Evolutionary conservation across 2,113 vertebrate genomes (phyloP).

Genomic region (Anolis carolinensis): DNA sequence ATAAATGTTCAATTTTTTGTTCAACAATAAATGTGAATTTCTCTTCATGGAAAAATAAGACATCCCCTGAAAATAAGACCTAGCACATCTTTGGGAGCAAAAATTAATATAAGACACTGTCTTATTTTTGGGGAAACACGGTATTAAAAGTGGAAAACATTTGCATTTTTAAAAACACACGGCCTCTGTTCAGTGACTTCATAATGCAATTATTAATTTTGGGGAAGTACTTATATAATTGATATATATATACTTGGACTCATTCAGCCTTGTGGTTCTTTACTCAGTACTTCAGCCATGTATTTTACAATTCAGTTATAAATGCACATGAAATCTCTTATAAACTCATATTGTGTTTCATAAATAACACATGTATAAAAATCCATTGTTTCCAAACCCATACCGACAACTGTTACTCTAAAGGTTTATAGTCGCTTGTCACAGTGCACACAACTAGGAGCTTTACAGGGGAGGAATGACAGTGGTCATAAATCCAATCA

Average conservation of each 20-base stretch:
- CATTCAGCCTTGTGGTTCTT: neutral
- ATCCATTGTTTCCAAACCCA: neutral
- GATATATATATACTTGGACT: neutral
- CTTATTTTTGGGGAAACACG: too few relatives aligned
- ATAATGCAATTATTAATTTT: conserved; percentile 7
- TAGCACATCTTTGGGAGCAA: too few relatives aligned
- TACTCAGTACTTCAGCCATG: neutral
- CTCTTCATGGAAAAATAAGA: too few relatives aligned
- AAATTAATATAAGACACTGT: too few relatives aligned
- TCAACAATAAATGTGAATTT: too few relatives aligned
- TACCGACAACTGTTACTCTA: neutral
- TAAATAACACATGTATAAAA: neutral
- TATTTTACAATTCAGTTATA: conserved; percentile 4
- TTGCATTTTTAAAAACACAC: neutral
- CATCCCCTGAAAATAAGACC: too few relatives aligned
- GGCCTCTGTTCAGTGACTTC: conserved; percentile 7
- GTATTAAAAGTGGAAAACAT: conserved; percentile 6
- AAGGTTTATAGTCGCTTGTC: too few relatives aligned
- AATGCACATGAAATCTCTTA: neutral
- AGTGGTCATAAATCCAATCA: neutral
- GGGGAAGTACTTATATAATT: neutral
- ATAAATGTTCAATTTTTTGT: too few relatives aligned
- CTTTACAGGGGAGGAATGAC: neutral
- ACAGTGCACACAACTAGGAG: too few relatives aligned
- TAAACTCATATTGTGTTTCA: neutral